These are phyloP conservation scores for Diplosoma virens DNA, from an alignment of 23 tunicate species.

Conservation along the genomic window DNA sequence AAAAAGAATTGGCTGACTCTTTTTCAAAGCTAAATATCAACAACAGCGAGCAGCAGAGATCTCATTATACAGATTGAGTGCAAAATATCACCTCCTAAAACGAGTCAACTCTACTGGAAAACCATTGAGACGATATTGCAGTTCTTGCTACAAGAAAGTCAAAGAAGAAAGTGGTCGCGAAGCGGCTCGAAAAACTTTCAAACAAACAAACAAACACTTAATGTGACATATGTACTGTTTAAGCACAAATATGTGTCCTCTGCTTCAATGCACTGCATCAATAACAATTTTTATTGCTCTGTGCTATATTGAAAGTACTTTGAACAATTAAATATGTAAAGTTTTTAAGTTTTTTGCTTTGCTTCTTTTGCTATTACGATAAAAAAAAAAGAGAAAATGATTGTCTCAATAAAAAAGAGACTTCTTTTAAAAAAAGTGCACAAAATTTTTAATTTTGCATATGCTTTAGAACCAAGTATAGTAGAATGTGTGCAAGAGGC, in stretches of 20 bases:
- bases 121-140: slow-evolving; percentile 8
- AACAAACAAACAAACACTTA: neutral
- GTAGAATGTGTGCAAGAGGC: slow-evolving; percentile 4
- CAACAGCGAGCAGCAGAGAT: slow-evolving; percentile 17
- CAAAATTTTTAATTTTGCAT: slow-evolving; percentile 1
- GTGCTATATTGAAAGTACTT: slow-evolving; percentile 11
- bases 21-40: neutral
- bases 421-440: neutral
- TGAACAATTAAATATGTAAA: neutral
- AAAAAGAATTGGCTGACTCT: slow-evolving; percentile 11
- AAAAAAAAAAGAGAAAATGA: slow-evolving; percentile 17
- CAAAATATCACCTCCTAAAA: neutral
- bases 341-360: neutral
- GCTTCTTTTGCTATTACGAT: too few species aligned
- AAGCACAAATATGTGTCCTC: neutral
- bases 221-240: neutral
- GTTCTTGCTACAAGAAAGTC: slow-evolving; percentile 8
- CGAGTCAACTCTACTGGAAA: slow-evolving; percentile 7
- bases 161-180: slow-evolving; percentile 13
- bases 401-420: neutral
- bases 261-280: slow-evolving; percentile 1
- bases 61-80: slow-evolving; percentile 4
- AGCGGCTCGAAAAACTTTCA: neutral
- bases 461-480: neutral
- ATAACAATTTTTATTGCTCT: slow-evolving; percentile 8